Evolutionary conservation across 2,888 invertebrate species (phyloP), one percentile per base, ranked within the genome.

Genomic region (Petrolisthes cinctipes): DNA sequence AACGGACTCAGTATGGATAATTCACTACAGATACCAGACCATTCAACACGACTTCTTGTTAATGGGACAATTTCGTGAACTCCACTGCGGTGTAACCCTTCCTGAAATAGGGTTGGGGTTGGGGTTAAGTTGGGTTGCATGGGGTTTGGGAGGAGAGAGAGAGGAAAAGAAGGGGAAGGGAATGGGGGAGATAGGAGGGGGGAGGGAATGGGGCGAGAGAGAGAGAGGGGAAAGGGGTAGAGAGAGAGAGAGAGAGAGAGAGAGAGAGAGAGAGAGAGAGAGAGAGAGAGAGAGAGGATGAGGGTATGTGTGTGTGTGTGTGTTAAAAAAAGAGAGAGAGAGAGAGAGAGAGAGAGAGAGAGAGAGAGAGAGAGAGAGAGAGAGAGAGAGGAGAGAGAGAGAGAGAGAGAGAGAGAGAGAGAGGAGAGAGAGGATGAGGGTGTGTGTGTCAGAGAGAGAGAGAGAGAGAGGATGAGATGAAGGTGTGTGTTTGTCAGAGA

Each of bases 391-490:
- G 20, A n/a, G 75, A 20, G 20, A 20, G n/a, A 51, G 20, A 20
- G 6, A 20, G 20, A 20, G 75, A 75, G 11, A 75, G 75, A 20
- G 20, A 75, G 75, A 20, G 20, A 20, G 75, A 9, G 20, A 20
- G 75, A 75, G 20, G 75, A 20, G 14, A 75, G 75, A 75, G 53
- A 78, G 53, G 53, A 6, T 14, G 75, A n/a, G n/a, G n/a, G n/a
- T n/a, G n/a, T n/a, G n/a, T n/a, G n/a, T n/a, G n/a, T n/a, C n/a
- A 75, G 11, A 75, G 75, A 75, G 20, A 75, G 75, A 20, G 75
- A 75, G 20, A 75, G 75, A 20, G 14, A 75, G 75, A 20, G 75
- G n/a, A 7, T 7, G 75, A 75, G 20, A 75, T 9, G 20, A 20
- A 20, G 20, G 20, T 9, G 6, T 7, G 20, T 9, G 75, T 14